Evolutionary conservation across 2,797 vertebrate genomes (phyloP).

Genomic region (Phrynocephalus forsythii): DNA sequence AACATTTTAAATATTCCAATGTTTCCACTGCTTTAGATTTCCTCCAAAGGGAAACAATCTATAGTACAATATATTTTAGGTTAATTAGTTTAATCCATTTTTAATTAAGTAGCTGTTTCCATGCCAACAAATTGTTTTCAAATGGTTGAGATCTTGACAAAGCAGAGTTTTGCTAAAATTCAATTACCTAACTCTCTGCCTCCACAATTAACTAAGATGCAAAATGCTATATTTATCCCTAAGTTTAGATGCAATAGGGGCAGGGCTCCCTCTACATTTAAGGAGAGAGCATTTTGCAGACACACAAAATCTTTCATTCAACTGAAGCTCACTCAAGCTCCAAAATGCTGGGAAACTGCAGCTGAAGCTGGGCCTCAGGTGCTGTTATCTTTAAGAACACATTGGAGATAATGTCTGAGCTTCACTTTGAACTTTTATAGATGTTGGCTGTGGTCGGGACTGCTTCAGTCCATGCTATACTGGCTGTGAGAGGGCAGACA

Average conservation of each 20-base stretch:
- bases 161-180: constrained; percentile 70
- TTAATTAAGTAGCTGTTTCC: constrained; percentile 79
- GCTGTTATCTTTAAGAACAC: not conserved
- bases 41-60: constrained; percentile 72
- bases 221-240: constrained; percentile 59
- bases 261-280: not conserved
- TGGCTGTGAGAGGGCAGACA: not conserved
- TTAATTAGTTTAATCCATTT: constrained; percentile 81
- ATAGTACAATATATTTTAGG: constrained; percentile 74
- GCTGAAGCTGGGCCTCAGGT: not conserved
- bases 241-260: constrained; percentile 33
- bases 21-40: constrained; percentile 65
- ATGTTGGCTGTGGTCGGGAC: not conserved
- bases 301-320: not conserved
- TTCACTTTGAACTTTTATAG: not conserved
- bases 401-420: not conserved
- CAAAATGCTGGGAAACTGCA: not conserved
- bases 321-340: not conserved
- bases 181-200: constrained; percentile 67
- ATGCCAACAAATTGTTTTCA: constrained; percentile 80
- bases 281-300: not conserved
- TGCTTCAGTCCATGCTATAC: not conserved
- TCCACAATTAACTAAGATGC: constrained; percentile 43
- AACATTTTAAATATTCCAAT: constrained; percentile 70
- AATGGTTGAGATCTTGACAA: constrained; percentile 73